A percentile compares a stretch with the other conserved stretches of the same genome.
Evolutionary conservation across 2,113 vertebrate genomes (phyloP).

Genomic region (Abramis brama): DNA sequence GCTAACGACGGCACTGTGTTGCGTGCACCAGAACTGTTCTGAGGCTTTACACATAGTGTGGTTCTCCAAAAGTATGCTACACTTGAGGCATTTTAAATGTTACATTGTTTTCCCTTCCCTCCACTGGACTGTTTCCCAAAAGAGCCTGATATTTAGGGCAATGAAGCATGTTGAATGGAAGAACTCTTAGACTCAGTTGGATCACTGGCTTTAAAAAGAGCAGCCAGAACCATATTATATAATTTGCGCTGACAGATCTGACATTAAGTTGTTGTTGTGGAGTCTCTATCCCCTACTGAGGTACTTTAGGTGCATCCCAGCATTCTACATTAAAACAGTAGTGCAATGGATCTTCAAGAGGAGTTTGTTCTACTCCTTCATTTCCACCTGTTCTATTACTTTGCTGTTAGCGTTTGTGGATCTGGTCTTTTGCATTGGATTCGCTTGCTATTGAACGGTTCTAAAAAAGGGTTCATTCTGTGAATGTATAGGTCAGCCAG

Average conservation of each 20-base stretch:
- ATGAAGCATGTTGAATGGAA: slow-evolving; percentile 30
- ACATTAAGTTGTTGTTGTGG: slow-evolving; percentile 13
- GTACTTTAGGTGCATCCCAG: neutral
- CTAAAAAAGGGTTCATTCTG: neutral
- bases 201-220: neutral
- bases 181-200: slow-evolving; percentile 23
- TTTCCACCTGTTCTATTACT: slow-evolving; percentile 28
- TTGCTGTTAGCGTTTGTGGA: slow-evolving; percentile 8
- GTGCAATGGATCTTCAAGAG: neutral
- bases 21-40: neutral
- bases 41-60: slow-evolving; percentile 16
- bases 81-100: slow-evolving; percentile 26
- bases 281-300: neutral
- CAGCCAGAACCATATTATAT: neutral
- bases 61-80: slow-evolving; percentile 19
- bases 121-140: slow-evolving; percentile 23
- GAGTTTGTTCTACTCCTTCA: neutral
- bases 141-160: slow-evolving; percentile 34
- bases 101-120: slow-evolving; percentile 23
- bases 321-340: neutral
- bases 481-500: slow-evolving; percentile 49
- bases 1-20: neutral
- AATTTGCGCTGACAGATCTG: slow-evolving; percentile 1
- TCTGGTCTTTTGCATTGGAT: slow-evolving; percentile 7
- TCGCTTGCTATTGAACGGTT: slow-evolving; percentile 39